A percentile compares a stretch with the other conserved stretches of the same genome.
Conservation (phyloP, 2,888 invertebrate species). For the Ommatoiulus sabulosus region DNA sequence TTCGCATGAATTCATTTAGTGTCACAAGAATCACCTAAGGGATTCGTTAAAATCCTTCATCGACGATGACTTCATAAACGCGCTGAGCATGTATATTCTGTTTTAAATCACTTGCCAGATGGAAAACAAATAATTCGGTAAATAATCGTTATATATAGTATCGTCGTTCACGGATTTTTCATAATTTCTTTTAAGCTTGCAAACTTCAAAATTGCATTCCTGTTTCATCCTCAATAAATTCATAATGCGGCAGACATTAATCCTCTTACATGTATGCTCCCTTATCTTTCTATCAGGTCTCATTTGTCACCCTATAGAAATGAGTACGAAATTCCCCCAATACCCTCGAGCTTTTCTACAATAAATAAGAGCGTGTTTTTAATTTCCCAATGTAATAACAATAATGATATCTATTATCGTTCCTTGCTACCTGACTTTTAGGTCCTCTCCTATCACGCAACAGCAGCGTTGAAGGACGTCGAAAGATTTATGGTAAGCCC, state of each 20-base stretch:
- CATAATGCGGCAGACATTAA: neutral
- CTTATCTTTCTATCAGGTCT: neutral
- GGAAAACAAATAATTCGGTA: neutral
- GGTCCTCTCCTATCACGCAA: constrained; percentile 71
- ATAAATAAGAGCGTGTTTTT: neutral
- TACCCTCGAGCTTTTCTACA: neutral
- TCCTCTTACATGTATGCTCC: too few species aligned
- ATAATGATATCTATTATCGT: constrained; percentile 36
- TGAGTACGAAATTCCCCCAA: neutral
- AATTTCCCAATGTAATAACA: constrained; percentile 51
- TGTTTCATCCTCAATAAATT: neutral
- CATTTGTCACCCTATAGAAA: neutral
- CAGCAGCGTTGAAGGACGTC: constrained; percentile 69
- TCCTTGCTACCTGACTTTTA: constrained; percentile 52
- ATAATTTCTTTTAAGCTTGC: neutral
- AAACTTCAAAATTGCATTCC: neutral
- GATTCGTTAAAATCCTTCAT: too few species aligned
- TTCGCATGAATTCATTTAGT: too few species aligned
- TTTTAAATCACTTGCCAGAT: neutral
- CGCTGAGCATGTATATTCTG: too few species aligned
- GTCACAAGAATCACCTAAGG: too few species aligned
- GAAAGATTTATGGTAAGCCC: constrained; percentile 68
- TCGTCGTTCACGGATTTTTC: neutral
- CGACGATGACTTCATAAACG: too few species aligned
- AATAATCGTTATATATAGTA: neutral